These are phyloP conservation scores for Eulemur macaco DNA, from an alignment of 2,113 vertebrate species.

Conservation along the genomic window DNA sequence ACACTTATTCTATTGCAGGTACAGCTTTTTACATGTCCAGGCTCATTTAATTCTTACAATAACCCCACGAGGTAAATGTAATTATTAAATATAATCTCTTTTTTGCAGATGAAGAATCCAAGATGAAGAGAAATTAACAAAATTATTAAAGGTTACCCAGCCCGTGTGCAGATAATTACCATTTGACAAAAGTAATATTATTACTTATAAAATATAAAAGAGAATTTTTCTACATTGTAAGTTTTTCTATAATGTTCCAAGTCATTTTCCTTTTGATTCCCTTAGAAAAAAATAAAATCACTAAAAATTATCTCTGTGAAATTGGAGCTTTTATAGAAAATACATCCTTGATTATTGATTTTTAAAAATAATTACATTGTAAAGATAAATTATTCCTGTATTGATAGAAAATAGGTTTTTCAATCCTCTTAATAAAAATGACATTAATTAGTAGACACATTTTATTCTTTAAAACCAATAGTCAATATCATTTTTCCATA, in stretches of 20 bases:
- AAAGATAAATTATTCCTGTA: neutral
- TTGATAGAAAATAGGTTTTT: neutral
- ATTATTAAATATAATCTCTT: neutral
- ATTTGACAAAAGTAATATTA: neutral
- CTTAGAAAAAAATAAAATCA: neutral
- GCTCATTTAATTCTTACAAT: neutral
- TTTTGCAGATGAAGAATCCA: neutral
- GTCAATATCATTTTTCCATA: neutral
- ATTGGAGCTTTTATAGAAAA: neutral
- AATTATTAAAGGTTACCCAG: neutral
- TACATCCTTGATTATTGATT: neutral
- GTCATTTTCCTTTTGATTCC: neutral
- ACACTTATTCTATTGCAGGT: neutral
- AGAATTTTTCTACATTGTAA: neutral
- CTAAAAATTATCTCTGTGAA: neutral
- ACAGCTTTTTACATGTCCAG: neutral
- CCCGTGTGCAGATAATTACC: neutral
- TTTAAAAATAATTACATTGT: neutral
- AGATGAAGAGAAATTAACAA: neutral
- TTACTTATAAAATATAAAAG: neutral
- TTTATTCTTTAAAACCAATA: neutral
- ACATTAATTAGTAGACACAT: neutral
- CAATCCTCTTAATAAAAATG: neutral
- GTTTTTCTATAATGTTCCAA: neutral
- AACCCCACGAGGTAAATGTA: neutral